Base-by-base conservation (phyloP, 2,113 vertebrate species). In the Cottus gobio region DNA sequence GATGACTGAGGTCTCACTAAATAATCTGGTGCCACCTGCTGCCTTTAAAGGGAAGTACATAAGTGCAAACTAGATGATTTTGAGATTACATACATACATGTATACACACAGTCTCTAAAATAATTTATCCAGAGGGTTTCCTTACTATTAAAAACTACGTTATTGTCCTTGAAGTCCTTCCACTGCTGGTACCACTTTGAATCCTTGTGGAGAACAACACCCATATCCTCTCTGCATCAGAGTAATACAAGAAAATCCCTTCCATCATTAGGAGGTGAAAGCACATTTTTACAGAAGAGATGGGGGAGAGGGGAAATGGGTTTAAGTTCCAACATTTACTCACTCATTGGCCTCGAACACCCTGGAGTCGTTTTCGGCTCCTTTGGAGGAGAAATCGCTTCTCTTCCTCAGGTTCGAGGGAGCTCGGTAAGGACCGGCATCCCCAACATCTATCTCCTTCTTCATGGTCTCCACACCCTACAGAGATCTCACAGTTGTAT, bases 101-200 rank as follows among this genome's bases (percentile, higher is more conserved):
- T 7, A 52, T 8, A 54, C n/a, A 54, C 18, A 48, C 46, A 20
- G 16, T 11, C 5, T 67, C 28, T 26, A 5, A 46, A 6, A 3
- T 20, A 11, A 66, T 8, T 22, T 39, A 79, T 9, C 0, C 1
- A 52, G n/a, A 42, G 7, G 3, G 52, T 67, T 42, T 18, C 34
- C 97, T 97, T 96, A 99, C 98, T 94, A 78, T 97, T 99, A 89
- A 99, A 97, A 50, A 99, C 98, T 6, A 94, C 87, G 0, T 98
- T 99, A 92, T 98, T 99, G 92, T 99, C 98, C 93, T 96, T 98
- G 94, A 99, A 99, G 82, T 99, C 97, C 74, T 96, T 99, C 98
- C 98, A 99, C 89, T 99, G 97, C 89, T 98, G 97, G 87, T 94
- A 97, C 98, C 98, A 99, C 76, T 96, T 98, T 37, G 98, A 98